phyloP scores from a whole-genome alignment of 2,797 vertebrate species.

The Naso thynnoides region DNA sequence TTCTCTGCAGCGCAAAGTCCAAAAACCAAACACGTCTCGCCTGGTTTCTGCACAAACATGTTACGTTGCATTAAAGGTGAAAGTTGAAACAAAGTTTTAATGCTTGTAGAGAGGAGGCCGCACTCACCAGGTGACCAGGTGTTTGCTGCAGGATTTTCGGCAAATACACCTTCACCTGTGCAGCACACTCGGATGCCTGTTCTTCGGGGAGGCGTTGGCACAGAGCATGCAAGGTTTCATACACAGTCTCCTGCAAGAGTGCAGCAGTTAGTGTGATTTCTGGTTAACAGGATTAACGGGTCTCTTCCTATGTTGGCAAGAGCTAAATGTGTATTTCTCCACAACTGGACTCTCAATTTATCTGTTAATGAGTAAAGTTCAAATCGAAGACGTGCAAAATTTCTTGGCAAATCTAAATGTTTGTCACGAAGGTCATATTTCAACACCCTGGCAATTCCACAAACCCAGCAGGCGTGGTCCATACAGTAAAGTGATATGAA shows the following conservation, averaged over 20 bases:
- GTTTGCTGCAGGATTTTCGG: constrained; percentile 71
- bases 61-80: neutral
- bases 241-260: constrained; percentile 59
- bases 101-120: neutral
- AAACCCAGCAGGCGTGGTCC: neutral
- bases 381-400: neutral
- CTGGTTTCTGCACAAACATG: constrained; percentile 66
- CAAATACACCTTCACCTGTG: constrained; percentile 68
- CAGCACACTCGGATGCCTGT: constrained; percentile 58
- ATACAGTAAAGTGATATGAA: constrained; percentile 24
- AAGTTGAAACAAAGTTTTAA: neutral
- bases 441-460: neutral
- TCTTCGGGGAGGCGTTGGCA: constrained; percentile 63
- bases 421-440: neutral
- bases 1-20: constrained; percentile 73
- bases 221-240: constrained; percentile 62
- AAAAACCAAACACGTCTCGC: constrained; percentile 71
- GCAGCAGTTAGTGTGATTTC: neutral
- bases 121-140: constrained; percentile 61
- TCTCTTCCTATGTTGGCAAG: neutral
- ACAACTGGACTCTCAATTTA: neutral
- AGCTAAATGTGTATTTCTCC: neutral
- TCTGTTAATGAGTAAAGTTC: neutral
- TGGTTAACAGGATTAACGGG: neutral
- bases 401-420: neutral